Base-by-base conservation (phyloP, 2,113 vertebrate species). In the Hypocryptadius cinnamomeus region DNA sequence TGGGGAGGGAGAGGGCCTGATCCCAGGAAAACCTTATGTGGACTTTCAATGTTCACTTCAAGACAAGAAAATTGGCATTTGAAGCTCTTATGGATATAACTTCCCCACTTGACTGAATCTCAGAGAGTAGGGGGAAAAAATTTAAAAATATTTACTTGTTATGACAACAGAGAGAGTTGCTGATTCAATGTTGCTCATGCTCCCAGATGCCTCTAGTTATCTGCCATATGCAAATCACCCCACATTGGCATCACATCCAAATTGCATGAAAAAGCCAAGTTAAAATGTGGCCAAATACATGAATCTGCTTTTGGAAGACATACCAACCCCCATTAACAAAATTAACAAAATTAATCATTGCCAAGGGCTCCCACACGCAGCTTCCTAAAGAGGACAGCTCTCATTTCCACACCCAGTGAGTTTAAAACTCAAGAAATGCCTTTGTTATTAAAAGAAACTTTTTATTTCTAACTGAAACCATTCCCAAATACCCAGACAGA, bases 141-240 rank as follows among this genome's bases (percentile, higher is more conserved):
- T 27, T 11, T 13, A 8, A 69, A 1, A 35, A 83, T 73, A 85
- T 79, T 90, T 90, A 61, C 71, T 92, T 94, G 79, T 94, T 94
- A 44, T 77, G 89, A 91, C 87, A 94, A 82, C 35, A 91, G 44
- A 89, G 44, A 39, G 54, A 92, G 80, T 22, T 82, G 71, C 60
- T 56, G 48, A 87, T 70, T 94, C 85, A 93, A 86, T 80, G 91
- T 80, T 87, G 61, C 44, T 72, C 0, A 1, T 45, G 61, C 37
- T 90, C 79, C 73, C 93, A 93, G 93, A 88, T 95, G 95, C 82
- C 68, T 56, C 79, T 78, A 50, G 85, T 84, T 48, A 93, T 63
- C 44, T 95, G 87, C 82, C 87, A 89, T 89, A 93, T 73, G 71
- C 76, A 79, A 94, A 68, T 78, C 79, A 81, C 76, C 68, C 79